Base-by-base conservation (phyloP, 2,888 invertebrate species). In the Nipponacmea schrenckii region DNA sequence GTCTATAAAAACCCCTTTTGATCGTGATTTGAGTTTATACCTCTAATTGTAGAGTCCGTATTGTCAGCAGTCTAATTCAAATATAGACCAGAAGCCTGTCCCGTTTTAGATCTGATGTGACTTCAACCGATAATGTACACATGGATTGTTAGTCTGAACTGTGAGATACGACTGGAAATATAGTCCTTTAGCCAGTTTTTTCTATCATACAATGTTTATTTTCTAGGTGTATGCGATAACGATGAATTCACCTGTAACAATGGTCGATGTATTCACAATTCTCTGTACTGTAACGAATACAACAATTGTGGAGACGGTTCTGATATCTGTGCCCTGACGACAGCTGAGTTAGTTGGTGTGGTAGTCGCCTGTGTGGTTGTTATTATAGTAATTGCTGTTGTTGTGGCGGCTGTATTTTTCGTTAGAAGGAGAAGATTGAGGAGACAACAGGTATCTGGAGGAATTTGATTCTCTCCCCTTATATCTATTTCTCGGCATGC, bases 291-390 rank as follows among this genome's bases (percentile, higher is more conserved):
- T 69, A 74, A 78, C 73, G 78, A 72, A 44, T 72, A 62, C 63
- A 74, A 78, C 69, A 78, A 76, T 72, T 78, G 78, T 31, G 78
- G 78, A 24, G 78, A 78, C 67, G 71, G 64, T 20, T 74, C 76
- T n/a, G 78, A 78, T 69, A 44, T 72, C 62, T 78, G 78, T 64
- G 20, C 74, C 8, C 70, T 78, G 26, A 67, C 63, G 27, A 26
- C 63, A 0, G 72, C 67, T 4, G 71, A 64, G 15, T 65, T 78
- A 64, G 68, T 70, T 26, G 78, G 73, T 26, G 72, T 74, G 26
- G 66, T 76, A 65, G 50, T 74, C 69, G 72, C 69, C 14, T 68
- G 66, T 17, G 62, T 72, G 20, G 26, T 74, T 67, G 24, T 74
- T 48, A 62, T 76, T 27, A 44, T 74, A 46, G 24, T 74, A 39